Conservation (phyloP, 2,113 vertebrate genomes). For the Pholis gunnellus region DNA sequence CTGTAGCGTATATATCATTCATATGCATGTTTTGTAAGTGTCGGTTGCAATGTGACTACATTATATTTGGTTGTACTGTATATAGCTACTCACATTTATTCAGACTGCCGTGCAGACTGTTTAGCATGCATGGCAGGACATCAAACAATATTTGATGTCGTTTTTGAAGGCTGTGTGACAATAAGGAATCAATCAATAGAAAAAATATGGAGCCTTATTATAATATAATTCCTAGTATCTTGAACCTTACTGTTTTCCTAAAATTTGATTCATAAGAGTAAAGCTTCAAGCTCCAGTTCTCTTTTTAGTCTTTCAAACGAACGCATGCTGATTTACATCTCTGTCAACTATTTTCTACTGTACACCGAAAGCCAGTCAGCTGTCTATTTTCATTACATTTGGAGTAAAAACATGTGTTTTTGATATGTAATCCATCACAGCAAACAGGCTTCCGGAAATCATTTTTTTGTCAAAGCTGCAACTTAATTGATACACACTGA, state of each 20-base stretch:
- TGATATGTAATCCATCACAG: constrained; percentile 15
- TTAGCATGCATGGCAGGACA: neutral
- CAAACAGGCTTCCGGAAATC: neutral
- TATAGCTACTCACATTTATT: neutral
- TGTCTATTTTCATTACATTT: neutral
- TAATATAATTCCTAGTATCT: neutral
- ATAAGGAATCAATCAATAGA: neutral
- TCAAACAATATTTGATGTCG: neutral
- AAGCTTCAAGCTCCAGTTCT: neutral
- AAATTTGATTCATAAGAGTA: neutral
- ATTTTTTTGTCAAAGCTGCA: neutral
- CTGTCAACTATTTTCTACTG: neutral
- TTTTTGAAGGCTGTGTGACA: neutral
- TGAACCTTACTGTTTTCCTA: neutral
- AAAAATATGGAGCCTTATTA: neutral
- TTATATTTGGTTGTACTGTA: neutral
- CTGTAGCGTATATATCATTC: neutral
- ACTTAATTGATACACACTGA: neutral
- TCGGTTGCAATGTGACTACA: neutral
- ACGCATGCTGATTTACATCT: neutral
- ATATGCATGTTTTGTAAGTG: neutral
- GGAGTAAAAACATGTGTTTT: neutral
- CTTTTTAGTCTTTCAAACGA: neutral
- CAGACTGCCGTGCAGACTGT: neutral
- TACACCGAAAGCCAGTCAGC: constrained; percentile 9